Conservation (phyloP, 2,797 vertebrate species). For the Myripristis jacobus region DNA sequence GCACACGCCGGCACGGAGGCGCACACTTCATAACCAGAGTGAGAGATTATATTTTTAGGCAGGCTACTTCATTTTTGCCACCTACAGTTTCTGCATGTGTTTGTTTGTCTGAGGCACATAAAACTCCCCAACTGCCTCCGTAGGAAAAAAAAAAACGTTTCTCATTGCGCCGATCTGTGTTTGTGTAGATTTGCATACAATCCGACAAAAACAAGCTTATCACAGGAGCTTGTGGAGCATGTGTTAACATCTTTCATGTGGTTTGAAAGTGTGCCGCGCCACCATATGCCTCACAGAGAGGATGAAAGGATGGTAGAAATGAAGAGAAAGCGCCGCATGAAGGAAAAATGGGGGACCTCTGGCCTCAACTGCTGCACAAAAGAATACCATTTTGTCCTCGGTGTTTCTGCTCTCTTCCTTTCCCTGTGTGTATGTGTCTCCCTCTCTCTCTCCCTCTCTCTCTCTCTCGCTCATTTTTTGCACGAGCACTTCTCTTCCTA, state of each 20-base stretch:
- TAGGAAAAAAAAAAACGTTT: neutral
- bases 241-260: constrained; percentile 68
- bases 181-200: constrained; percentile 61
- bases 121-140: constrained; percentile 13
- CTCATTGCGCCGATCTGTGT: constrained; percentile 28
- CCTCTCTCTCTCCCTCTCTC: neutral
- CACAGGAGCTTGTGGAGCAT: constrained; percentile 26
- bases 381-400: constrained; percentile 73
- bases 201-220: constrained; percentile 48
- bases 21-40: constrained; percentile 20
- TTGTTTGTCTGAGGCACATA: constrained; percentile 31
- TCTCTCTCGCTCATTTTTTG: constrained; percentile 26
- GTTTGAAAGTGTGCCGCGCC: constrained; percentile 49
- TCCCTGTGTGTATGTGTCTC: neutral
- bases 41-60: constrained; percentile 23
- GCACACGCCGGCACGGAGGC: neutral
- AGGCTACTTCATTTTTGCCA: constrained; percentile 30
- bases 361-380: constrained; percentile 58
- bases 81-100: constrained; percentile 27
- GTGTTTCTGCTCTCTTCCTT: constrained; percentile 40
- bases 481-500: constrained; percentile 66
- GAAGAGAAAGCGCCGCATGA: constrained; percentile 55
- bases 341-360: constrained; percentile 69
- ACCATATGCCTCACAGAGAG: constrained; percentile 28
- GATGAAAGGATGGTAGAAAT: constrained; percentile 67